phyloP scores from a whole-genome alignment of 2,888 invertebrate species.

The Calameuta idolon region DNA sequence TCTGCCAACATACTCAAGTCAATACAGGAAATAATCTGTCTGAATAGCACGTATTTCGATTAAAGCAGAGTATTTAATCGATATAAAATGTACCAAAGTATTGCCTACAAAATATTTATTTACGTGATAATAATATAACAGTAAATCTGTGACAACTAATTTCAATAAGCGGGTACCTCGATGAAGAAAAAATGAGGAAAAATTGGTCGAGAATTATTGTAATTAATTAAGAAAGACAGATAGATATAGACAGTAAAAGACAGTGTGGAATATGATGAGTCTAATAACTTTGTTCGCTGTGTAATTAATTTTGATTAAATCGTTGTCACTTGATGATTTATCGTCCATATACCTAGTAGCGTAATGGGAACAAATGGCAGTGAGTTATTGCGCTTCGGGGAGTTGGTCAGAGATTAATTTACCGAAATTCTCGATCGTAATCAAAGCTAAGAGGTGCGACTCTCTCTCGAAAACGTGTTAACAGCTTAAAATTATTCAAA shows the following conservation, averaged over 20 bases:
- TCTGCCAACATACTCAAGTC: not conserved
- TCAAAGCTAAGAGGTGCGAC: not conserved
- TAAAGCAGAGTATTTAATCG: too few species aligned
- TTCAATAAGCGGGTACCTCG: too few species aligned
- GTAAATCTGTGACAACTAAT: too few species aligned
- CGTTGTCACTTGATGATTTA: slow-evolving; percentile 17
- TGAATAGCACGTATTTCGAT: not conserved
- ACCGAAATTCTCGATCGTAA: slow-evolving; percentile 4
- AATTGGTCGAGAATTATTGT: not conserved
- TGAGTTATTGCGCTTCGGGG: slow-evolving; percentile 6
- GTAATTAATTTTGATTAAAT: slow-evolving; percentile 26
- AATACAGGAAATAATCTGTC: not conserved
- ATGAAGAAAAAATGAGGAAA: not conserved
- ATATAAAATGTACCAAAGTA: too few species aligned
- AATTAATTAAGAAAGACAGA: not conserved
- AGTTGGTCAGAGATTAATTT: slow-evolving; percentile 2
- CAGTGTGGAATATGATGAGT: not conserved
- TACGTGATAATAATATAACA: too few species aligned
- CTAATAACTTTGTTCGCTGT: slow-evolving; percentile 1
- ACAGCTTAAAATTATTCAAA: not conserved
- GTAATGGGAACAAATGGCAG: slow-evolving; percentile 3
- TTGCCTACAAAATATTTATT: too few species aligned
- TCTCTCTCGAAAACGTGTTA: not conserved
- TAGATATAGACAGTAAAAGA: not conserved
- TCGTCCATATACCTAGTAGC: not conserved